Evolutionary conservation across 2,888 invertebrate species (phyloP).

Genomic region (Leptopilina myrica): DNA sequence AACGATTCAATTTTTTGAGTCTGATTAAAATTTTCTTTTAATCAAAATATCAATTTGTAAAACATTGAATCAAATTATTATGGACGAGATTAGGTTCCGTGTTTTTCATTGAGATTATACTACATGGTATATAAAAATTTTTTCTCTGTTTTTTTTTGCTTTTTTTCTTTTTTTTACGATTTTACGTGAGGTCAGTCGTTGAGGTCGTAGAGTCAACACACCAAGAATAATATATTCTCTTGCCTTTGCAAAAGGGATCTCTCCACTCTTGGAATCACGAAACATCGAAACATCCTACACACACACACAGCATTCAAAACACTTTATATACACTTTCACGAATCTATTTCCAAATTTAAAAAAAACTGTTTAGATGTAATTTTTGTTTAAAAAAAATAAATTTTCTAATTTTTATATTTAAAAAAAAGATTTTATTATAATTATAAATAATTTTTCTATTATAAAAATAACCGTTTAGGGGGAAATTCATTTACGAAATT

Average conservation of each 20-base stretch:
- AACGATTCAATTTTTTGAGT: background rate
- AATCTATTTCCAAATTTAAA: background rate
- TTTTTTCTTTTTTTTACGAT: constrained; percentile 8
- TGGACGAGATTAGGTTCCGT: constrained; percentile 26
- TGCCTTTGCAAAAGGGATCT: constrained; percentile 61
- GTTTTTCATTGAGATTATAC: constrained; percentile 14
- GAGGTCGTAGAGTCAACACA: constrained; percentile 62
- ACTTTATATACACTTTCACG: constrained; percentile 54
- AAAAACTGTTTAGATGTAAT: too few relatives aligned
- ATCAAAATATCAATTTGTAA: constrained; percentile 5
- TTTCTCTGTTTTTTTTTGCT: background rate
- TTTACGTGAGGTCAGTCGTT: constrained; percentile 61
- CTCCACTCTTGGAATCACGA: constrained; percentile 58
- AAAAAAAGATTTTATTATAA: too few relatives aligned
- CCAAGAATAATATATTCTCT: constrained; percentile 46
- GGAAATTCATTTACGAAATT: too few relatives aligned
- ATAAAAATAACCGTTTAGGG: too few relatives aligned
- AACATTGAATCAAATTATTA: constrained; percentile 28
- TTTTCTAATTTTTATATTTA: too few relatives aligned
- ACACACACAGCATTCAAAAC: constrained; percentile 48
- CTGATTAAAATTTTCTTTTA: constrained; percentile 13
- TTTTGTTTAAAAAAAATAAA: too few relatives aligned
- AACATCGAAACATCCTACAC: constrained; percentile 58
- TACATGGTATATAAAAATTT: background rate
- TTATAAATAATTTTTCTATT: too few relatives aligned